Evolutionary conservation across 2,888 invertebrate genomes (phyloP), one percentile per base, ranked within the genome.

Genomic region (Polia nebulosa): DNA sequence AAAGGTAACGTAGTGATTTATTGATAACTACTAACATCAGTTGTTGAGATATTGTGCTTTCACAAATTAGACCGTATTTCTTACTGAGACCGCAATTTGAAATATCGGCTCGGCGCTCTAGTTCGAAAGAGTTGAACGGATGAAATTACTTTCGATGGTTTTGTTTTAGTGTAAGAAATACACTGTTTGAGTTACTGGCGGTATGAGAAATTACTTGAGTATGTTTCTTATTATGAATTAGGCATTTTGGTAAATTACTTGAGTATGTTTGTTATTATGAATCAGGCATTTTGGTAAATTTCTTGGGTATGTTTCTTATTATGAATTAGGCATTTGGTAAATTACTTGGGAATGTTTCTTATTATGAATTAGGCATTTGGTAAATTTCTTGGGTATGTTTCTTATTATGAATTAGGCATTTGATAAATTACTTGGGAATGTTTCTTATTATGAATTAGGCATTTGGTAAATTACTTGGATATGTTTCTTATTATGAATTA

Each of bases 1-100:
- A 85, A 87, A 87, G 85, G 86, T 87, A 85, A 67, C 76, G 68
- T 55, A 52, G 82, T 87, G 88, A 90, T 90, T 89, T 89, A 90
- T 89, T 82, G 83, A 87, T 87, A 85, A 85, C 72, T 62, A 74
- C 71, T 72, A 78, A 83, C 83, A 75, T 68, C 71, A 78, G 74
- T 68, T 81, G 77, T 82, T 80, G 81, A 82, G 84, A 82, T 84
- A 83, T 83, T 69, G 76, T 66, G 57, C 69, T 58, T 80, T 80
- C 65, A 65, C 76, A 82, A 83, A 81, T 83, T 72, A 79, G 67
- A 64, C 53, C 65, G 58, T 69, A 78, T 81, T 73, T 80, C 68
- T 71, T 72, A 63, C 47, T 45, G 53, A 62, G 55, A 39, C 60
- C 75, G 49, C 70, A 63, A 29, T 39, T 68, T 79, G 76, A 77